Evolutionary conservation across 2,113 vertebrate genomes (phyloP), one percentile per base, ranked within the genome.

Genomic region (Desmodus rotundus): DNA sequence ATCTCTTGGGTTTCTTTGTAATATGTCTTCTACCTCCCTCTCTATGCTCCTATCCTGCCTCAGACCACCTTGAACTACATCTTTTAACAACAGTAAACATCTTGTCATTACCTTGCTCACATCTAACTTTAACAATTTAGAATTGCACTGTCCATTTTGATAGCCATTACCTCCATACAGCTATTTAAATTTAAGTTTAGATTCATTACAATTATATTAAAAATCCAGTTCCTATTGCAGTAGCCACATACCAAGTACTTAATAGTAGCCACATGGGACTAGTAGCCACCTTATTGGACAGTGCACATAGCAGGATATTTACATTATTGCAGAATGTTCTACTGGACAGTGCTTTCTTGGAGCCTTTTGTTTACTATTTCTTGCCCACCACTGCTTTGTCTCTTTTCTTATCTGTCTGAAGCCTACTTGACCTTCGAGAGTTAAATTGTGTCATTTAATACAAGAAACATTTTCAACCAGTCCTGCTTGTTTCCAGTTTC

Each of bases 171-270:
- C 45, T 73, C 13, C 61, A 28, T 41, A 3, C 47, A 38, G 38
- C 54, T 67, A 26, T 93, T 73, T 83, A 83, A 68, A 70, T 90
- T 85, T 65, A 67, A 90, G 36, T 88, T 94, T 67, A 61, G 58
- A 81, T 68, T 74, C 13, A 89, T 58, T 67, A 58, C 68, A 82
- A 56, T 45, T 81, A 77, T 67, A 36, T 87, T 72, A 67, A 63
- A 73, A 82, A 16, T 61, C 56, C 56, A 84, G 24, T 61, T 22
- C 67, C 38, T 86, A 17, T 41, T 85, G 24, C 22, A 43, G 36
- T 36, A 41, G 33, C 41, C 84, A 28, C n/a, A 16, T 58, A 31
- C 26, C 14, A 38, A 31, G 15, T 41, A 33, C 67, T 61, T 28
- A 26, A 74, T 26, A 26, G 24, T 72, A 67, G 24, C 56, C 65